These are phyloP conservation scores for Nesoenas mayeri DNA, from an alignment of 2,113 vertebrate genomes.

Conservation along the genomic window DNA sequence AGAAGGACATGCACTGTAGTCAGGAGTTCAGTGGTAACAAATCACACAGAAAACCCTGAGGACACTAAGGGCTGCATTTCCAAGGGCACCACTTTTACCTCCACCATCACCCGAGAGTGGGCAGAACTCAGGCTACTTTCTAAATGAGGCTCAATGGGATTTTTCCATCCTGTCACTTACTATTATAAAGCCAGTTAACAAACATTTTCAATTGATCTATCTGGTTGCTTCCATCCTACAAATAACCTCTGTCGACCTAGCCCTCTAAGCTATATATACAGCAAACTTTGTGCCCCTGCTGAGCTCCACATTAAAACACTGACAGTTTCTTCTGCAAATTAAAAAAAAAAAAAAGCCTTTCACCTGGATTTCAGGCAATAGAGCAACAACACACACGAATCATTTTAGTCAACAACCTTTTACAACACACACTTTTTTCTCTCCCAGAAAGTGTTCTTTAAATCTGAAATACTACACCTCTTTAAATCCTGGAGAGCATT, in stretches of 20 bases:
- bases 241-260: neutral
- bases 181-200: neutral
- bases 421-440: neutral
- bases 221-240: slow-evolving; percentile 11
- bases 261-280: neutral
- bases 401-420: neutral
- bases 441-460: neutral
- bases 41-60: neutral
- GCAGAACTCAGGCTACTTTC: neutral
- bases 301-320: neutral
- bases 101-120: rapidly evolving
- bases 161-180: slow-evolving; percentile 2
- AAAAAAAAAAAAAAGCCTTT: neutral
- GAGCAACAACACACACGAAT: neutral
- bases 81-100: neutral
- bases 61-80: neutral
- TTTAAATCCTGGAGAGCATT: slow-evolving; percentile 30
- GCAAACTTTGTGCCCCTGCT: neutral
- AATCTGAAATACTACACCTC: neutral
- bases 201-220: slow-evolving; percentile 29
- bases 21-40: neutral
- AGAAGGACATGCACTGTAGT: neutral
- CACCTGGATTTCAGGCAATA: neutral
- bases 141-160: neutral
- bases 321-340: neutral